phyloP scores from a whole-genome alignment of 2,888 invertebrate genomes.

The Drosophila sordidula region DNA sequence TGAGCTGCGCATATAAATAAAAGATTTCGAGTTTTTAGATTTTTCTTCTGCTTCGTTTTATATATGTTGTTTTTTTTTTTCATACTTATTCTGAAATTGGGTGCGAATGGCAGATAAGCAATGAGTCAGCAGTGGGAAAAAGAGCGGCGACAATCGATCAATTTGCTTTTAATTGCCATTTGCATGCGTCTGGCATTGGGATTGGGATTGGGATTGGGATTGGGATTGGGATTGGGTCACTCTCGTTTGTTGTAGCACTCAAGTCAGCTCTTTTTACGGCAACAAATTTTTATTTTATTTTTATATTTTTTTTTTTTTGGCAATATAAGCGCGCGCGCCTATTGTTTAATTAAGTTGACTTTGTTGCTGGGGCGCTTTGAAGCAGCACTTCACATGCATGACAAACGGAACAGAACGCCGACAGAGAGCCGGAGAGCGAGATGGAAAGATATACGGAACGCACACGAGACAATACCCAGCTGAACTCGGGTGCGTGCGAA shows the following conservation, averaged over 20 bases:
- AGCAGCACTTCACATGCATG: constrained; percentile 54
- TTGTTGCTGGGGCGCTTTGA: constrained; percentile 37
- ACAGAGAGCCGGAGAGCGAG: constrained; percentile 6
- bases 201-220: constrained; percentile 44
- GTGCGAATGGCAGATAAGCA: constrained; percentile 49
- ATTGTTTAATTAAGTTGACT: constrained; percentile 69
- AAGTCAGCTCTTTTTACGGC: constrained; percentile 16
- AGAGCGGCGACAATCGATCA: constrained; percentile 62
- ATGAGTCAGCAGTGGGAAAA: constrained; percentile 56
- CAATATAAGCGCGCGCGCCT: constrained; percentile 55
- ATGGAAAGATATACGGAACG: constrained; percentile 2
- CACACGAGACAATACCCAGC: constrained; percentile 44
- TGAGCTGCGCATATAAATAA: constrained; percentile 52
- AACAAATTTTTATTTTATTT: constrained; percentile 37
- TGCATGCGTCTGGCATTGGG: constrained; percentile 59
- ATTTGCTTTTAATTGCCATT: constrained; percentile 72
- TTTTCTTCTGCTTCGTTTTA: constrained; percentile 7
- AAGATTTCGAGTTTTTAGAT: constrained; percentile 46
- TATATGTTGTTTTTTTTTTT: constrained; percentile 24
- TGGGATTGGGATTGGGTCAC: constrained; percentile 54
- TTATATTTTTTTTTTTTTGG: constrained; percentile 39
- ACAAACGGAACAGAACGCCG: constrained; percentile 57
- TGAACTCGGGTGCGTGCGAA: constrained; percentile 31
- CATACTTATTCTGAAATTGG: constrained; percentile 39
- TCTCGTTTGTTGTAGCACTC: constrained; percentile 44